Conservation (phyloP, 2,888 invertebrate species). For the Pammene fasciana region DNA sequence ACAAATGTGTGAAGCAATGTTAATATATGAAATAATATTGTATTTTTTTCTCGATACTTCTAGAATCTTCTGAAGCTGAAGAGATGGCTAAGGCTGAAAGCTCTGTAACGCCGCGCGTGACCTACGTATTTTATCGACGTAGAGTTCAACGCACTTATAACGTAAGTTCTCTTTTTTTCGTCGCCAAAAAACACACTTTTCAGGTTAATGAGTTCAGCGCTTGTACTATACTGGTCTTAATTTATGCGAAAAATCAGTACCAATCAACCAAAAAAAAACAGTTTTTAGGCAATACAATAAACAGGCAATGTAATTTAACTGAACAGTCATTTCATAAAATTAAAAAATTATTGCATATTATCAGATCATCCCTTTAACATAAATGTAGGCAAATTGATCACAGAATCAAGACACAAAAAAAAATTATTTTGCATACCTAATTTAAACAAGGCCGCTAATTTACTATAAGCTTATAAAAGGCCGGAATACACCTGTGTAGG, state of each 20-base stretch:
- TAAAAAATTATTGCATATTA: too few species aligned
- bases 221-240: not conserved
- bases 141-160: conserved; percentile 61
- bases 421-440: not conserved
- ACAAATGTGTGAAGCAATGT: too few species aligned
- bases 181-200: conserved; percentile 27
- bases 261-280: too few species aligned
- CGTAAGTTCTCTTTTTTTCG: conserved; percentile 28
- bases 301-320: not conserved
- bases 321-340: too few species aligned
- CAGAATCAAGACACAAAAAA: not conserved
- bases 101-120: conserved; percentile 47
- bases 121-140: conserved; percentile 55
- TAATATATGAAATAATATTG: too few species aligned
- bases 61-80: conserved; percentile 43
- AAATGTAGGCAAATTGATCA: too few species aligned
- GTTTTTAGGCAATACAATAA: not conserved
- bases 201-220: conserved; percentile 32
- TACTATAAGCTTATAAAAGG: not conserved
- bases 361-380: too few species aligned
- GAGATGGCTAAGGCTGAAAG: conserved; percentile 46
- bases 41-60: too few species aligned
- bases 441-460: conserved; percentile 1
- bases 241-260: conserved; percentile 7
- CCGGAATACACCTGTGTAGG: conserved; percentile 9